A percentile compares a stretch with the other conserved stretches of the same genome.
These are phyloP conservation scores for Achlya flavicornis DNA, from an alignment of 2,888 invertebrate species.

Conservation along the genomic window DNA sequence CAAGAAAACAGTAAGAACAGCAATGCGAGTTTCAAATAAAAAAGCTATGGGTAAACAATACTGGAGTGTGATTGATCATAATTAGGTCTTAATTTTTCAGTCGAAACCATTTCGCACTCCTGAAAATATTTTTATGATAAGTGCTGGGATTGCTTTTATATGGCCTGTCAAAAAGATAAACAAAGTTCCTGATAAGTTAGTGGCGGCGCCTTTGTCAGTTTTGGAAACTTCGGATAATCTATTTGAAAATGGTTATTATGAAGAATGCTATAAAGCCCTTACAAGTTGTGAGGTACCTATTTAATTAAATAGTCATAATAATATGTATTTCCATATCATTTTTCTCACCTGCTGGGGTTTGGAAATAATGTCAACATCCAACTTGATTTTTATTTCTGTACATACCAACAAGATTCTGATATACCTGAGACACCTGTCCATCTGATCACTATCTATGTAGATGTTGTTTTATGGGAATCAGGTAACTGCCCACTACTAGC, in stretches of 20 bases:
- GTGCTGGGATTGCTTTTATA: slow-evolving; percentile 54
- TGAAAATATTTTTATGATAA: slow-evolving; percentile 21
- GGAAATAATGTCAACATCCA: slow-evolving; percentile 9
- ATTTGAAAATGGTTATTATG: slow-evolving; percentile 86
- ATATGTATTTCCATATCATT: too few relatives aligned
- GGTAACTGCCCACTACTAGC: too few relatives aligned
- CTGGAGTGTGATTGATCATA: neutral
- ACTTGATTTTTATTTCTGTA: too few relatives aligned
- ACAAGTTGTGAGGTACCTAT: slow-evolving; percentile 77
- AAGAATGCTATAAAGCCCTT: slow-evolving; percentile 86
- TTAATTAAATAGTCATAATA: neutral
- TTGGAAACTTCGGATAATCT: slow-evolving; percentile 86
- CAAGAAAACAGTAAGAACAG: neutral
- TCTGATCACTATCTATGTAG: too few relatives aligned
- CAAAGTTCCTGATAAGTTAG: slow-evolving; percentile 35
- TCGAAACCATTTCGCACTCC: slow-evolving; percentile 8
- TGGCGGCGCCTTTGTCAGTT: slow-evolving; percentile 54
- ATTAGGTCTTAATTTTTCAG: neutral
- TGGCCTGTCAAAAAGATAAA: slow-evolving; percentile 63
- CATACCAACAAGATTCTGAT: too few relatives aligned
- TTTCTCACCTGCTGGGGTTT: neutral
- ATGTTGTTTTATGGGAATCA: too few relatives aligned
- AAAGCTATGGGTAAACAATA: neutral
- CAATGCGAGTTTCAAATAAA: neutral
- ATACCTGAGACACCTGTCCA: too few relatives aligned